Conservation (phyloP, 2,797 vertebrate genomes). For the Acipenser transmontanus region DNA sequence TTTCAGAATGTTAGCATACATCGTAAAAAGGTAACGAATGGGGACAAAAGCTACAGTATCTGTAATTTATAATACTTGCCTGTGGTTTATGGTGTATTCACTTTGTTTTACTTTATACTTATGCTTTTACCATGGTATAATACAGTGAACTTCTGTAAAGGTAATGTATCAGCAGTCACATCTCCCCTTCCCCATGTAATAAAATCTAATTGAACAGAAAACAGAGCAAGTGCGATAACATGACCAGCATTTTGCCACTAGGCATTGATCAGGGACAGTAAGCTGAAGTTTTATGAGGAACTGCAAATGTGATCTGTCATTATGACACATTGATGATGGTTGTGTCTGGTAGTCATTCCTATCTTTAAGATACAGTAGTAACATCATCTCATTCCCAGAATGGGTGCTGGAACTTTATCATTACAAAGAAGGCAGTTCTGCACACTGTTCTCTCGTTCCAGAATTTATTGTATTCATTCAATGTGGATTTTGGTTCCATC, state of each 20-base stretch:
- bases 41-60: too few relatives aligned
- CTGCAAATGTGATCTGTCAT: neutral
- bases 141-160: too few relatives aligned
- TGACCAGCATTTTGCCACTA: neutral
- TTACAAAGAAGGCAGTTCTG: neutral
- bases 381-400: neutral
- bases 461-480: conserved; percentile 1
- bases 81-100: too few relatives aligned
- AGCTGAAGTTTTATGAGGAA: neutral
- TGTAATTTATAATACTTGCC: too few relatives aligned
- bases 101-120: too few relatives aligned
- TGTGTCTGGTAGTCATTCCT: neutral
- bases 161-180: too few relatives aligned
- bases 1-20: too few relatives aligned
- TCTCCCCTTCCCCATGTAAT: too few relatives aligned
- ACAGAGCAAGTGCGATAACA: neutral
- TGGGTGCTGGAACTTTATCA: neutral
- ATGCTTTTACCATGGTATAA: too few relatives aligned
- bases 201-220: neutral
- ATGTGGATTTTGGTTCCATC: conserved; percentile 23
- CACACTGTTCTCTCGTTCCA: neutral
- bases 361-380: neutral
- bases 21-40: too few relatives aligned
- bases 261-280: neutral
- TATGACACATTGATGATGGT: neutral